phyloP scores from a whole-genome alignment of 2,797 vertebrate genomes.

The Sebastes nivosus region DNA sequence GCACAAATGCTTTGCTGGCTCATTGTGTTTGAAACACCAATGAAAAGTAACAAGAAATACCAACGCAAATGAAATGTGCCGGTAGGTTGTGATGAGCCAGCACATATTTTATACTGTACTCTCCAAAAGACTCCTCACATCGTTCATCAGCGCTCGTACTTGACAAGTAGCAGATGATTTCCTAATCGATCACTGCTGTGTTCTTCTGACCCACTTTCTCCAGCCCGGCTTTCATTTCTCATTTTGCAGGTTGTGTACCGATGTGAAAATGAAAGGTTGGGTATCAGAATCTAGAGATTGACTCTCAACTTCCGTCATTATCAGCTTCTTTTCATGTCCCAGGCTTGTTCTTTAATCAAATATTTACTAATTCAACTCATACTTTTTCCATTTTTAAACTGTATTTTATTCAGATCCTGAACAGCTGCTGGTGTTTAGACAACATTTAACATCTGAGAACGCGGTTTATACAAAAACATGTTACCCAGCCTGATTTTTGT shows the following conservation, averaged over 20 bases:
- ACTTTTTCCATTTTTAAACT: not conserved
- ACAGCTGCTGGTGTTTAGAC: not conserved
- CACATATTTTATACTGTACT: not conserved
- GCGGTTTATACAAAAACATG: not conserved
- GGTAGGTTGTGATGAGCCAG: not conserved
- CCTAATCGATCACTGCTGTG: slow-evolving; percentile 31
- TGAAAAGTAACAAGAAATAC: not conserved
- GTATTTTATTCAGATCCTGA: not conserved
- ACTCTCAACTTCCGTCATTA: not conserved
- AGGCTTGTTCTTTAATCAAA: not conserved
- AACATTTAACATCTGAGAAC: not conserved
- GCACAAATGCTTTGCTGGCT: not conserved
- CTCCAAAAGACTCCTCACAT: not conserved
- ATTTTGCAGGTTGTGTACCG: not conserved
- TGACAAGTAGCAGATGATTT: slow-evolving; percentile 34
- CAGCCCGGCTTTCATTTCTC: slow-evolving; percentile 2
- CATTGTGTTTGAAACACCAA: not conserved
- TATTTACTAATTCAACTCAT: not conserved
- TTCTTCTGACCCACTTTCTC: slow-evolving; percentile 46
- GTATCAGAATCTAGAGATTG: not conserved
- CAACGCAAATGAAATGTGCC: not conserved
- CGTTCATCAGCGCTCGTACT: not conserved
- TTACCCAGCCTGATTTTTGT: not conserved
- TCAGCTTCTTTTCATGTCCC: not conserved
- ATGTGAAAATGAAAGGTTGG: not conserved